Conservation (phyloP, 2,797 vertebrate genomes). For the Babyrousa celebensis region DNA sequence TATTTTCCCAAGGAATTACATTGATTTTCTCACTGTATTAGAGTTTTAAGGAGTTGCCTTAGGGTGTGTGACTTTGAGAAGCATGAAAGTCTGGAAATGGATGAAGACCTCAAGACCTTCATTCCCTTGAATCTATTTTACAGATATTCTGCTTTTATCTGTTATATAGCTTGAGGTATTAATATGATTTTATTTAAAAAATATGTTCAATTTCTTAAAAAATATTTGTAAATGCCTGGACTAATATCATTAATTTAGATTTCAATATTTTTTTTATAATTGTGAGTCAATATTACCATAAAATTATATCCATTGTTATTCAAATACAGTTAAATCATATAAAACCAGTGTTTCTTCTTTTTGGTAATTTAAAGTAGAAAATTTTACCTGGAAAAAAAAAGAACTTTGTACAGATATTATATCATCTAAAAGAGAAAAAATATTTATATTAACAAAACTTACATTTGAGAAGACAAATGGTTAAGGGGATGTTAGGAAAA, state of each 20-base stretch:
- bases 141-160: not conserved
- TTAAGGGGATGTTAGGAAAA: not conserved
- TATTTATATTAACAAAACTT: slow-evolving; percentile 27
- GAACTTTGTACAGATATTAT: not conserved
- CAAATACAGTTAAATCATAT: not conserved
- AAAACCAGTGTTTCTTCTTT: not conserved
- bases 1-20: not conserved
- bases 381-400: not conserved
- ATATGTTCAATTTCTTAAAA: not conserved
- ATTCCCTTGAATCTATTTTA: not conserved
- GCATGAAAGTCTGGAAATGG: not conserved
- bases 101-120: not conserved
- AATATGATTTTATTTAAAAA: not conserved
- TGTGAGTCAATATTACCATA: not conserved
- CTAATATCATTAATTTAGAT: slow-evolving; percentile 1
- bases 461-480: not conserved
- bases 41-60: not conserved
- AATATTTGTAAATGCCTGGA: not conserved
- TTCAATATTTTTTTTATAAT: slow-evolving; percentile 7
- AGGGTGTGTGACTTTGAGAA: not conserved
- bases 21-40: not conserved
- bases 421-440: slow-evolving; percentile 36
- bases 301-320: slow-evolving; percentile 10
- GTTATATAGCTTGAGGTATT: not conserved
- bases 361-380: slow-evolving; percentile 22